A percentile compares a stretch with the other conserved stretches of the same genome.
phyloP scores from a whole-genome alignment of 2,113 vertebrate species.

The Phyllostomus discolor region DNA sequence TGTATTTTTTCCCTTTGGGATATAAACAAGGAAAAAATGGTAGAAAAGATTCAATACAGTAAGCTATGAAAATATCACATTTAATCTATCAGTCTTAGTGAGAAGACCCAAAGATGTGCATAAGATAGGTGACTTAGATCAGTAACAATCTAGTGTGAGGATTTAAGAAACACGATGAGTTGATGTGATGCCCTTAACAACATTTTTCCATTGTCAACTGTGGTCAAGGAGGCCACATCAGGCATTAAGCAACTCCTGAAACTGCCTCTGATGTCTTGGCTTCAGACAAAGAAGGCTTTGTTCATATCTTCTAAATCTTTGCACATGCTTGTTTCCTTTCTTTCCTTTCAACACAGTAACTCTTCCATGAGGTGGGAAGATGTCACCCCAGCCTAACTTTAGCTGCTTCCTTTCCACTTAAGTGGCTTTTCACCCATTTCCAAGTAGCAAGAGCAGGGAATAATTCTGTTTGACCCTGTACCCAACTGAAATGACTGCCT shows the following conservation, averaged over 20 bases:
- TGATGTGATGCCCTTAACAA: not conserved
- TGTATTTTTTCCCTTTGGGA: conserved; percentile 48
- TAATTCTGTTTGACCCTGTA: not conserved
- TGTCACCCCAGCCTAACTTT: not conserved
- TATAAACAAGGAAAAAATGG: conserved; percentile 41
- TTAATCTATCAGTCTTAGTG: not conserved
- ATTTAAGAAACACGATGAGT: not conserved
- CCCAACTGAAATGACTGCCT: not conserved
- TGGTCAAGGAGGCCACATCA: not conserved
- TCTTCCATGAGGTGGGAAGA: not conserved
- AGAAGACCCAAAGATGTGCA: not conserved
- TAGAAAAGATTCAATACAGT: not conserved
- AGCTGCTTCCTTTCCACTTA: not conserved
- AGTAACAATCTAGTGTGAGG: not conserved
- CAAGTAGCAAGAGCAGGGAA: not conserved
- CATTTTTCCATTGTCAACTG: not conserved
- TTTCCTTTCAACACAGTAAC: not conserved
- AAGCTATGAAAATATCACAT: not conserved
- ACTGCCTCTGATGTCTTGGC: not conserved
- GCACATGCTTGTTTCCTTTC: not conserved
- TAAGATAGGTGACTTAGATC: not conserved
- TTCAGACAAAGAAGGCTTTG: not conserved
- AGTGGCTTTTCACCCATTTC: not conserved
- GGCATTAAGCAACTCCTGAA: not conserved
- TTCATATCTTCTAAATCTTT: not conserved